Base-by-base conservation (phyloP, 2,888 invertebrate genomes). In the Drosophila cognata region DNA sequence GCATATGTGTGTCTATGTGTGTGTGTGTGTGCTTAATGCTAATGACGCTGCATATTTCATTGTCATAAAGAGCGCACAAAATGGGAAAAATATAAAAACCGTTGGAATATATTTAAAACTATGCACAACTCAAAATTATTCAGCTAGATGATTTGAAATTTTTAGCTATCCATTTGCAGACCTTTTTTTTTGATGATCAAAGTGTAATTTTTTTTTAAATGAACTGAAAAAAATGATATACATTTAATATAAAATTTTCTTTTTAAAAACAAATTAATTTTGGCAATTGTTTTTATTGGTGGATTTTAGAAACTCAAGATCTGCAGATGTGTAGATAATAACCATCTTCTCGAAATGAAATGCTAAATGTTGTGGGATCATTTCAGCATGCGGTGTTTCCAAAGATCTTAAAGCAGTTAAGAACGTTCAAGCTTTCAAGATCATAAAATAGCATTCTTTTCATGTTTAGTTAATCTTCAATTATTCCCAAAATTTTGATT, bases 41-140 rank as follows among this genome's bases (percentile, higher is more conserved):
- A 79, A 79, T 84, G 84, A 84, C 77, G 55, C 46, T 80, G 86
- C 84, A 86, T 86, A 77, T 81, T 77, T 62, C 65, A 71, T 71
- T 64, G 63, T 68, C 84, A 86, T 84, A 83, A 77, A 36, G 53
- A n/a, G 52, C 18, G 46, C 43, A 59, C 31, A 16, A 38, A 38
- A 56, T 65, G 35, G 11, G 48, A 48, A 43, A 38, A 2, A 51
- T 8, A 64, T 51, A 51, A 76, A 75, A 79, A 66, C 68, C 79
- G 79, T 79, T 79, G 56, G 50, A 75, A 51, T 31, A 56, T 46
- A 62, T 71, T 69, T 53, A 16, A 74, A 52, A 65, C 4, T 31
- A 2, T n/a, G 1, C 6, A 18, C 48, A 25, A 25, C 16, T 8
- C 7, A 18, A 50, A 50, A 46, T 46, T 25, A 25, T 46, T 25